Percentiles rank a stretch among this genome's conserved stretches.
phyloP scores from a whole-genome alignment of 2,888 invertebrate genomes.

The Salticus scenicus region DNA sequence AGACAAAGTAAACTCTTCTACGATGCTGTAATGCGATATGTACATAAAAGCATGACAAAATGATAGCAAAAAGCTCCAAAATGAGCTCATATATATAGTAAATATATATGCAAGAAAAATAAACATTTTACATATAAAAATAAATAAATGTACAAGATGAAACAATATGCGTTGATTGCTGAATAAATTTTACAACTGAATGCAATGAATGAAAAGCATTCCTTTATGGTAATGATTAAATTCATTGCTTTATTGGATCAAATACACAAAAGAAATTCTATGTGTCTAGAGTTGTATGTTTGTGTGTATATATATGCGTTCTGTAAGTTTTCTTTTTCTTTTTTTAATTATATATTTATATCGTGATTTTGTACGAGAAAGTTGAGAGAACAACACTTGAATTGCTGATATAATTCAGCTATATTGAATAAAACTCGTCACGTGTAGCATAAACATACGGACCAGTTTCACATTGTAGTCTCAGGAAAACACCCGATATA shows the following conservation, averaged over 20 bases:
- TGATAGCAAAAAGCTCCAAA: background rate
- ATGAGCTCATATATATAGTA: background rate
- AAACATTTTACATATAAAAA: background rate
- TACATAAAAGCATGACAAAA: slow-evolving; percentile 12
- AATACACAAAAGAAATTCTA: background rate
- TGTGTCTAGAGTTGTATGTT: background rate
- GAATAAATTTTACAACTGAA: background rate
- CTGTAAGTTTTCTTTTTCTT: background rate
- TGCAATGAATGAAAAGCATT: background rate
- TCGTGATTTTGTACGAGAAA: slow-evolving; percentile 8
- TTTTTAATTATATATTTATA: background rate
- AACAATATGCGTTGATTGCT: background rate
- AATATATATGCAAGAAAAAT: background rate
- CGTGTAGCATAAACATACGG: background rate
- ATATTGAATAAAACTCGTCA: background rate
- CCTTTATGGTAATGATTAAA: background rate
- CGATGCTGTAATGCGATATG: background rate
- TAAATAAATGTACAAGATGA: background rate
- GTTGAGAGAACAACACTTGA: background rate
- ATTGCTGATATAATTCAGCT: slow-evolving; percentile 10
- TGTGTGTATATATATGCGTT: background rate
- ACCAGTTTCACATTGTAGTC: too few species aligned
- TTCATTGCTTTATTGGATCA: background rate
- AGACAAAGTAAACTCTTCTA: background rate
- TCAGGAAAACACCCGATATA: too few species aligned